These are phyloP conservation scores for Drosophila suboccidentalis DNA, from an alignment of 2,888 invertebrate species.

Conservation along the genomic window DNA sequence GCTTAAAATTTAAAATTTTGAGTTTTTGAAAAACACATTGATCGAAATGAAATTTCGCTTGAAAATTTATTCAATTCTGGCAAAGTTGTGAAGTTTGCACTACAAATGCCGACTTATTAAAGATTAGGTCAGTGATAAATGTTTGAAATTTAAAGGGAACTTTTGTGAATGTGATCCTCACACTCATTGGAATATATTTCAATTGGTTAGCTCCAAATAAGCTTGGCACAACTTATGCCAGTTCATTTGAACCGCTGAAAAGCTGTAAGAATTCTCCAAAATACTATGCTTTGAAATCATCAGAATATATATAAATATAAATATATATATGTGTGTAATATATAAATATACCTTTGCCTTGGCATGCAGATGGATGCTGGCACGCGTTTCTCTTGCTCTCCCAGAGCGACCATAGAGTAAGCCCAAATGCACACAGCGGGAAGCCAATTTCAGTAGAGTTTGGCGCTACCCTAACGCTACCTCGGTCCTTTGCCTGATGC, in stretches of 20 bases:
- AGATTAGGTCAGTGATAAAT: background rate
- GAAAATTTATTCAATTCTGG: no score
- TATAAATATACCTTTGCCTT: constrained; percentile 17
- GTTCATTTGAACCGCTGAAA: background rate
- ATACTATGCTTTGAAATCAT: constrained; percentile 9
- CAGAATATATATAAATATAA: background rate
- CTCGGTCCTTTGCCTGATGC: constrained; percentile 20
- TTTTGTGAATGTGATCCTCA: background rate
- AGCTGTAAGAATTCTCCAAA: background rate
- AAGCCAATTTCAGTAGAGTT: constrained; percentile 63
- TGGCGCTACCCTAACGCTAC: background rate
- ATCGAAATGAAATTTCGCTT: no score
- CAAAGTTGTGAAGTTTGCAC: no score
- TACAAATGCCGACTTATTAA: no score
- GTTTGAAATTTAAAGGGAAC: background rate
- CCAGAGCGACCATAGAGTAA: constrained; percentile 56
- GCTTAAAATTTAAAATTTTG: no score
- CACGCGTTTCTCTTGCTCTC: constrained; percentile 54
- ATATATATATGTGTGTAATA: no score
- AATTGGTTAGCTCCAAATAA: background rate
- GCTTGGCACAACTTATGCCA: background rate
- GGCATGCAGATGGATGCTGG: constrained; percentile 1
- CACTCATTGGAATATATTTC: background rate
- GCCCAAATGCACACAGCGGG: constrained; percentile 61
- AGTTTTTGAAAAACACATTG: no score